Percentiles rank a stretch among this genome's conserved stretches.
These are phyloP conservation scores for Palythoa grandis DNA, from an alignment of 92 coral and sea anemone species.

Conservation along the genomic window DNA sequence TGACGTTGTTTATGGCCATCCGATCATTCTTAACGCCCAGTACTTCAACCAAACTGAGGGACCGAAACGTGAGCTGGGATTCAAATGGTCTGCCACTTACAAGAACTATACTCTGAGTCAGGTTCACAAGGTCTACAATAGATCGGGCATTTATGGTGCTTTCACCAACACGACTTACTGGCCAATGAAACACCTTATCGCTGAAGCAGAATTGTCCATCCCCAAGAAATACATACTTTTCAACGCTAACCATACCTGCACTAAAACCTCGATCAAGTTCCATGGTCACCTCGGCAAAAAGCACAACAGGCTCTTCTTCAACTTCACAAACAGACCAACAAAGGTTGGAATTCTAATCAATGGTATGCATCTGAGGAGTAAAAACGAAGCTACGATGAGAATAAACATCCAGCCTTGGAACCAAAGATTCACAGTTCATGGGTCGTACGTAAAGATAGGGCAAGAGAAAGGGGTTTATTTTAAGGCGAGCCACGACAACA, in stretches of 20 bases:
- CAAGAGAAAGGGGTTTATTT: slow-evolving; percentile 84
- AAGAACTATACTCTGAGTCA: slow-evolving; percentile 88
- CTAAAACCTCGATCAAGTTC: slow-evolving; percentile 78
- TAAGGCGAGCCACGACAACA: slow-evolving; percentile 89
- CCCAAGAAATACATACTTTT: slow-evolving; percentile 68
- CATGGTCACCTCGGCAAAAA: slow-evolving; percentile 76
- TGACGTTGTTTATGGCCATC: slow-evolving; percentile 76
- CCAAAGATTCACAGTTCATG: slow-evolving; percentile 80
- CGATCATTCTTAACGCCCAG: slow-evolving; percentile 82
- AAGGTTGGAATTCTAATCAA: slow-evolving; percentile 72
- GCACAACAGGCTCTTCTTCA: slow-evolving; percentile 67
- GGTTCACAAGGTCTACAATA: slow-evolving; percentile 77
- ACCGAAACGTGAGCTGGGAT: slow-evolving; percentile 74
- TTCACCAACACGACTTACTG: slow-evolving; percentile 92
- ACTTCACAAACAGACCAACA: slow-evolving; percentile 72
- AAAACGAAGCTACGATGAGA: slow-evolving; percentile 69
- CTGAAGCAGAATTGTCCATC: slow-evolving; percentile 79
- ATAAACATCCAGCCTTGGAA: slow-evolving; percentile 72
- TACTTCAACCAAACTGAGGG: slow-evolving; percentile 76
- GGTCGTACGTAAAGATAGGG: slow-evolving; percentile 62
- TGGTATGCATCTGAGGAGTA: slow-evolving; percentile 66
- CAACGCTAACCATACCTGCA: slow-evolving; percentile 86
- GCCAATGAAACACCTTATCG: slow-evolving; percentile 86
- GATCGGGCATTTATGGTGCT: slow-evolving; percentile 76
- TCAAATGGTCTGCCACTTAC: slow-evolving; percentile 80